A percentile compares a stretch with the other conserved stretches of the same genome.
These are phyloP conservation scores for Dascillus cervinus DNA, from an alignment of 2,888 invertebrate genomes.

Conservation along the genomic window DNA sequence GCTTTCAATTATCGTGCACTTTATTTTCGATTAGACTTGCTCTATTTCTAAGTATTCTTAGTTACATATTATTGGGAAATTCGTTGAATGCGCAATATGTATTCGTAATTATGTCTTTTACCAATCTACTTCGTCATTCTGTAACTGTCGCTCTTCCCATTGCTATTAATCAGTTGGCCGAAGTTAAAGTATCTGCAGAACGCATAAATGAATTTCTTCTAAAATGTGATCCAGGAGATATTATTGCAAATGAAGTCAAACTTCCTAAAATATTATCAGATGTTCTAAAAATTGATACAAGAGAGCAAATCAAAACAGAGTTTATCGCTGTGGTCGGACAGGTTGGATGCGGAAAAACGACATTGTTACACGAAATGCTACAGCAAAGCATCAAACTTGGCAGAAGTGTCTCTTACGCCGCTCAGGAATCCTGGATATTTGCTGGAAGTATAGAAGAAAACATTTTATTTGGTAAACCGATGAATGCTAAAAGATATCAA, in stretches of 20 bases:
- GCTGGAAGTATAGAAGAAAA: conserved; percentile 59
- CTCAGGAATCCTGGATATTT: conserved; percentile 53
- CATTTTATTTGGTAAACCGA: conserved; percentile 60
- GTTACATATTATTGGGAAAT: conserved; percentile 60
- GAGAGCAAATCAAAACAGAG: conserved; percentile 34
- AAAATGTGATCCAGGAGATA: conserved; percentile 35
- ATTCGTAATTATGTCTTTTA: conserved; percentile 82
- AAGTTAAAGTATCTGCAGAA: conserved; percentile 63
- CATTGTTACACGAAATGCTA: conserved; percentile 47
- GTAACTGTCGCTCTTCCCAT: conserved; percentile 86
- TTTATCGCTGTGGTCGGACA: conserved; percentile 52
- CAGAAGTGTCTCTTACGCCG: conserved; percentile 49
- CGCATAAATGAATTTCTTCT: conserved; percentile 54
- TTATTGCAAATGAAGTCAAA: conserved; percentile 40
- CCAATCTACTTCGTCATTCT: conserved; percentile 75
- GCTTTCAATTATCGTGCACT: conserved; percentile 69
- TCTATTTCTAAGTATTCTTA: conserved; percentile 70
- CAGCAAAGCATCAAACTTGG: conserved; percentile 59
- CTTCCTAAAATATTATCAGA: conserved; percentile 38
- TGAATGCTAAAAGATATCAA: conserved; percentile 47
- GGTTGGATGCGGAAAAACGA: conserved; percentile 56
- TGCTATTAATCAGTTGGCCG: conserved; percentile 69
- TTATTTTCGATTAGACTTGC: conserved; percentile 80
- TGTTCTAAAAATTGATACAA: conserved; percentile 10
- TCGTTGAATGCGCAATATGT: conserved; percentile 70